Conservation (phyloP, 92 coral and sea anemone genomes). For the Anthopleura xanthogrammica region DNA sequence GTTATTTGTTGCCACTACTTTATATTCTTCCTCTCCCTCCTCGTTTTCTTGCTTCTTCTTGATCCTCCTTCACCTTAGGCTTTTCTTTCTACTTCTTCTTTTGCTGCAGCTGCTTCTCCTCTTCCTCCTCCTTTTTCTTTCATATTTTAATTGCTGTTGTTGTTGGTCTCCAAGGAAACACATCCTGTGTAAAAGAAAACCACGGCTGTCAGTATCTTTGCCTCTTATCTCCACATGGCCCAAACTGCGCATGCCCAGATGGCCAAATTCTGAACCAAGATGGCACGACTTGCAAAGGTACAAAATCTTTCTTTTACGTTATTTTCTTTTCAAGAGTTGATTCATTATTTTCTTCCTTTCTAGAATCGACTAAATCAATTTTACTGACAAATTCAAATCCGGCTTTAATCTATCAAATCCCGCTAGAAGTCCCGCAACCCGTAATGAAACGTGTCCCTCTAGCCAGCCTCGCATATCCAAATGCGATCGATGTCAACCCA, state of each 20-base stretch:
- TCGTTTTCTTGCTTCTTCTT: too few relatives aligned
- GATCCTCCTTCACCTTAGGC: too few relatives aligned
- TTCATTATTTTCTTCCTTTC: neutral
- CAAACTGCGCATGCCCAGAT: constrained; percentile 53
- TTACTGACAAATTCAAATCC: constrained; percentile 1
- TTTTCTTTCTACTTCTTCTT: too few relatives aligned
- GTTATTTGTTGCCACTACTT: too few relatives aligned
- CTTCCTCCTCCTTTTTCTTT: too few relatives aligned
- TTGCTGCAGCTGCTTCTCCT: too few relatives aligned
- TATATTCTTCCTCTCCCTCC: too few relatives aligned
- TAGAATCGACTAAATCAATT: constrained; percentile 31
- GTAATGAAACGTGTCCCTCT: constrained; percentile 25
- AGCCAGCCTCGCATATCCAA: constrained; percentile 31
- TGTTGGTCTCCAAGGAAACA: constrained; percentile 5
- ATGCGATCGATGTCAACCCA: constrained; percentile 63
- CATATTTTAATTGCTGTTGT: neutral
- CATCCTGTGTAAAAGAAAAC: neutral
- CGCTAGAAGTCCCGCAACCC: constrained; percentile 14
- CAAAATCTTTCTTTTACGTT: neutral
- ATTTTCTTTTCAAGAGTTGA: neutral
- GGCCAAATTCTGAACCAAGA: constrained; percentile 43
- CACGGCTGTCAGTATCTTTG: constrained; percentile 26
- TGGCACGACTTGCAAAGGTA: constrained; percentile 48
- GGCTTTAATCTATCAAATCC: constrained; percentile 34
- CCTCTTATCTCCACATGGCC: constrained; percentile 28